Base-by-base conservation (phyloP, 2,888 invertebrate species). In the Apamea crenata region DNA sequence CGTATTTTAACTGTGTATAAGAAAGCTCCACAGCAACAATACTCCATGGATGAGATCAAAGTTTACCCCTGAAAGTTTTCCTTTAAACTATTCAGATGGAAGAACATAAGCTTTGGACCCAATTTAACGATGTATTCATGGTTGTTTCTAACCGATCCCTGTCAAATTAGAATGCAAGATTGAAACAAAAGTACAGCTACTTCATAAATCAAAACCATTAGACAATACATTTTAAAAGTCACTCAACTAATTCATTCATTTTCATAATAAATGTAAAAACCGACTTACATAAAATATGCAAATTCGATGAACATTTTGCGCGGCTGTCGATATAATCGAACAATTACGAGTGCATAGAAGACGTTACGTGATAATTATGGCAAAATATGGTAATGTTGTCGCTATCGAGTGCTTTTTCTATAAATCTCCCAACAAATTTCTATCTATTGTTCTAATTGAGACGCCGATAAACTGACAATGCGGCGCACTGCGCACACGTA, bases 361-460 rank as follows among this genome's bases (percentile, higher is more conserved):
- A 88, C 76, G 86, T 92, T 91, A 93, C 91, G 87, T 82, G 87
- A 85, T 88, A 90, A 93, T 92, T 85, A 91, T 88, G 87, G 89
- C 87, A 91, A 92, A 91, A 92, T 91, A 92, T 91, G 89, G 88
- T 90, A 87, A 92, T 90, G 84, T 87, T 74, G 53, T 74, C 82
- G 70, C 82, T 86, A 92, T 92, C 89, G 82, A 89, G 89, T 90
- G 88, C 87, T 95, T 95, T 94, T 93, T 93, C 92, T 92, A 90
- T 92, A 88, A 86, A 92, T 93, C 94, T 95, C 93, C 88, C 93
- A 93, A 93, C 92, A 91, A 95, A 94, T 96, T 96, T 96, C 96
- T 96, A 96, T 90, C 95, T 93, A 96, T 96, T 96, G 96, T 96
- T 95, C 93, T 94, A 93, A 92, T 91, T 91, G 91, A 93, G 93